Conservation (phyloP, 2,888 invertebrate genomes). For the Alcis repandata region DNA sequence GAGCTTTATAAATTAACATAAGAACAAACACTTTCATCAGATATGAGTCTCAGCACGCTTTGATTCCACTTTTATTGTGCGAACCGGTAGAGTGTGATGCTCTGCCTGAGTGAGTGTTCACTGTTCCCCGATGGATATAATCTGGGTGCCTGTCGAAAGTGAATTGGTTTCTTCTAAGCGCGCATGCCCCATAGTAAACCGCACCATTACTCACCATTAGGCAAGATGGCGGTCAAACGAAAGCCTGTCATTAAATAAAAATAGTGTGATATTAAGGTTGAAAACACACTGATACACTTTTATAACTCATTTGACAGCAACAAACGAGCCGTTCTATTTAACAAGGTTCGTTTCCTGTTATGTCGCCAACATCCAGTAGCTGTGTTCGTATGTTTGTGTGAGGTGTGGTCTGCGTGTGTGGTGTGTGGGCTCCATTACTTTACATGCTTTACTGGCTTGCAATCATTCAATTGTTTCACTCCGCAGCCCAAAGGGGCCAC, state of each 20-base stretch:
- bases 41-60: not conserved
- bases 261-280: too few relatives aligned
- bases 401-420: conserved; percentile 12
- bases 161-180: too few relatives aligned
- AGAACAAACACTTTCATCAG: not conserved
- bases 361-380: conserved; percentile 1
- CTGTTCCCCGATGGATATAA: too few relatives aligned
- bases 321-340: conserved; percentile 13
- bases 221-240: too few relatives aligned
- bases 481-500: conserved; percentile 21
- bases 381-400: conserved; percentile 10
- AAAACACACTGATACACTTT: not conserved
- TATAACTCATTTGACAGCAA: conserved; percentile 1
- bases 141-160: too few relatives aligned
- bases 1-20: too few relatives aligned
- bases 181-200: too few relatives aligned
- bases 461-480: conserved; percentile 49
- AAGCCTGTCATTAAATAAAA: too few relatives aligned
- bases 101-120: too few relatives aligned
- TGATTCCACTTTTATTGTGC: too few relatives aligned
- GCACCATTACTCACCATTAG: too few relatives aligned
- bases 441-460: conserved; percentile 40
- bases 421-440: conserved; percentile 30
- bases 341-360: conserved; percentile 28
- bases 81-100: too few relatives aligned